phyloP scores from a whole-genome alignment of 1,140 invertebrate species.

The Anastrepha obliqua region DNA sequence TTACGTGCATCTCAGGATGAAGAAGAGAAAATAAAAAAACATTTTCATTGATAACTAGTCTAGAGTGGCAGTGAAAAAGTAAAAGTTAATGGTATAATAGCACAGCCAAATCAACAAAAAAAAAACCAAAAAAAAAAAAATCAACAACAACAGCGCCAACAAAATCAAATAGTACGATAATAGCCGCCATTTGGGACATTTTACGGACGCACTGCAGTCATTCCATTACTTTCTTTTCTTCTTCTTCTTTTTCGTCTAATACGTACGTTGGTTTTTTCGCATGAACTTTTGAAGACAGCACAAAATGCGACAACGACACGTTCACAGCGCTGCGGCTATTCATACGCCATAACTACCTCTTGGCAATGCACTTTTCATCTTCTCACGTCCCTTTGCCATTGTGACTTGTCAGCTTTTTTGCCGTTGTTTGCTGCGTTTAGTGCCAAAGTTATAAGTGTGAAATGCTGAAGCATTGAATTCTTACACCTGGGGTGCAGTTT shows the following conservation, averaged over 20 bases:
- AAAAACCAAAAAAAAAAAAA: neutral
- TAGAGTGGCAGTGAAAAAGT: neutral
- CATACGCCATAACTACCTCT: neutral
- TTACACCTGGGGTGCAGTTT: neutral
- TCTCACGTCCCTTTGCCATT: neutral
- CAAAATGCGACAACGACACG: neutral
- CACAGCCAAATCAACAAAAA: neutral
- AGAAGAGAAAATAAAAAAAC: neutral
- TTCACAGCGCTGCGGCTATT: neutral
- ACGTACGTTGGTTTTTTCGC: neutral
- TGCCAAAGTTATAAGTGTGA: constrained; percentile 10
- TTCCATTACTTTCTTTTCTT: neutral
- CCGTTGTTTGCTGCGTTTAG: neutral
- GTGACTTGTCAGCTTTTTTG: constrained; percentile 1
- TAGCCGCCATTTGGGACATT: neutral
- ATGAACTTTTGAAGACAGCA: neutral
- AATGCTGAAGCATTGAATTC: neutral
- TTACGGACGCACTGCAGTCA: neutral
- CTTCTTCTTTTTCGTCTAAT: neutral
- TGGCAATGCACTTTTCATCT: neutral
- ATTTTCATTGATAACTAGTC: neutral
- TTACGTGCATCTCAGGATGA: too few species aligned
- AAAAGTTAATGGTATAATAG: neutral
- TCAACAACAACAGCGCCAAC: neutral
- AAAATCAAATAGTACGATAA: neutral